Percentiles rank a stretch among this genome's conserved stretches.
phyloP scores from a whole-genome alignment of 2,888 invertebrate species.

The Cataglyphis albicans region DNA sequence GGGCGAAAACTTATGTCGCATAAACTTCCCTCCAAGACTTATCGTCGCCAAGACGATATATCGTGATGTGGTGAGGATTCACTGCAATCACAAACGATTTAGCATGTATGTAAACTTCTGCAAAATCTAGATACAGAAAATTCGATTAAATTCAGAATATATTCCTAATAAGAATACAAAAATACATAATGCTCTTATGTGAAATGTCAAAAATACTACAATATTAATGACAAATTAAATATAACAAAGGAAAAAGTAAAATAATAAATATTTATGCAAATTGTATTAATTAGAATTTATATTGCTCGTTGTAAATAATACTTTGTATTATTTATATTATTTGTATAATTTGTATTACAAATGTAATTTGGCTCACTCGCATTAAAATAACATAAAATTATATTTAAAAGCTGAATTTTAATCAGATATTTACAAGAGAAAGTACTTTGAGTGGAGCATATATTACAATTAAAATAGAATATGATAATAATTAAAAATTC shows the following conservation, averaged over 20 bases:
- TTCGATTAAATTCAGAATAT: constrained; percentile 11
- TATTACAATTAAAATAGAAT: not conserved
- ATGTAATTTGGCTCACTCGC: not conserved
- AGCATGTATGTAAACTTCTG: constrained; percentile 11
- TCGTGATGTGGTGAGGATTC: constrained; percentile 10
- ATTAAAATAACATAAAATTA: constrained; percentile 13
- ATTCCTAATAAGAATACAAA: not conserved
- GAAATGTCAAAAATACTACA: not conserved
- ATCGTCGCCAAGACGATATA: constrained; percentile 17
- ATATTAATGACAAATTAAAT: not conserved
- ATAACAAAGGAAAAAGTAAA: not conserved
- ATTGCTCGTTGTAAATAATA: constrained; percentile 1
- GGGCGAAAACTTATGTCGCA: constrained; percentile 50
- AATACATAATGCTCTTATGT: not conserved
- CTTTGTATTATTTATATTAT: constrained; percentile 13
- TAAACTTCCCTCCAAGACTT: constrained; percentile 49
- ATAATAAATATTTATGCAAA: not conserved
- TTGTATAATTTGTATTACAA: constrained; percentile 10
- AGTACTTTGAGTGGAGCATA: not conserved
- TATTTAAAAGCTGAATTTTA: constrained; percentile 12
- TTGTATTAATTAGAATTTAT: not conserved
- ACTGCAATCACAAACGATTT: constrained; percentile 3
- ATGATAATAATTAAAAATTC: not conserved
- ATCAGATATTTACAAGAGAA: constrained; percentile 11
- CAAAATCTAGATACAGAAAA: not conserved